Base-by-base conservation (phyloP, 1,140 invertebrate species). In the Drosophila virilis region DNA sequence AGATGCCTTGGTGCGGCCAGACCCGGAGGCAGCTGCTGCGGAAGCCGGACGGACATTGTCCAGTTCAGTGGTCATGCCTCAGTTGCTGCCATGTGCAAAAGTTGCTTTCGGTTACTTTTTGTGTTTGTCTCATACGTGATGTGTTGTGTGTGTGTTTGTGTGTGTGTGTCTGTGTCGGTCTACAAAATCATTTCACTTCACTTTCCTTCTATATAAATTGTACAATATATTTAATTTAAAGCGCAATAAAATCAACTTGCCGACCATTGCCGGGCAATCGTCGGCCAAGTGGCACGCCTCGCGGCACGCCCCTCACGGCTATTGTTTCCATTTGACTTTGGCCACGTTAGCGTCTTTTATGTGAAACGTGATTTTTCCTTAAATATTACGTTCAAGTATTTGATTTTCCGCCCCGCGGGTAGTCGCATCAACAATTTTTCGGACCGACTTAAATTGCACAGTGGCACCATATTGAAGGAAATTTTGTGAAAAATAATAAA, bases 201-300 rank as follows among this genome's bases (percentile, higher is more conserved):
- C 75, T 82, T 88, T 88, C 69, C 69, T 73, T 68, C 68, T 67
- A 68, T 79, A 74, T 80, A 89, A 79, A 89, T 89, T 89, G 83
- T 79, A 71, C 76, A 83, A 79, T 83, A 83, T 81, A 88, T 88
- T 83, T 79, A 72, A 89, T 88, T 89, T 89, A 86, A 89, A 73
- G 84, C 83, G 76, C 84, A 89, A 86, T 86, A 86, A 83, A 89
- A 86, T 89, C 83, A 88, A 88, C 68, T 88, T 67, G 61, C 72
- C 73, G 62, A 67, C 67, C 67, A 70, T 74, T 77, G 79, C 55
- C 48, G 43, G 33, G 58, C 58, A 50, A 52, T 51, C 22, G 42
- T 5, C 33, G 10, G 57, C 40, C 70, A 68, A 74, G 65, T 61
- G 65, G 43, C 71, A 67, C 48, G 64, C 70, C 32, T 32, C 35